These are phyloP conservation scores for Acrocephalus arundinaceus DNA, from an alignment of 2,113 vertebrate genomes.

Conservation along the genomic window DNA sequence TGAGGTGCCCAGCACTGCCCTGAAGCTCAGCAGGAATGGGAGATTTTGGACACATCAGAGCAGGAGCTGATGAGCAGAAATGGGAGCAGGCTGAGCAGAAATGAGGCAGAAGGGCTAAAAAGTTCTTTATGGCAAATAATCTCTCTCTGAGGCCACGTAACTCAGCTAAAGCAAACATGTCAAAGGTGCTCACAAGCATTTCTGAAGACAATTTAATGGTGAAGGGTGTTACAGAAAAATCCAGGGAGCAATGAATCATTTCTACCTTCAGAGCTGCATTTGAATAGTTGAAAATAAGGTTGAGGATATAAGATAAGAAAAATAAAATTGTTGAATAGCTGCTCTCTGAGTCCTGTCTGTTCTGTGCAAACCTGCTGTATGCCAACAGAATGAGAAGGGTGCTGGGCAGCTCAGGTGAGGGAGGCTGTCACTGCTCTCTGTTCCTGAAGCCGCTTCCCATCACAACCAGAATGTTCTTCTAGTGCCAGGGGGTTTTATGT, in stretches of 20 bases:
- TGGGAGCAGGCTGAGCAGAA: neutral
- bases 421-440: neutral
- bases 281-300: constrained; percentile 11
- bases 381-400: neutral
- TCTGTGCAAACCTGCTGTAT: neutral
- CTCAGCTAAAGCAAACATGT: neutral
- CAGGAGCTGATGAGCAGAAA: neutral
- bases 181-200: neutral
- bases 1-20: too few relatives aligned
- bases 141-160: neutral
- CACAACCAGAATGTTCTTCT: neutral
- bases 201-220: neutral
- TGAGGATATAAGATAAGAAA: neutral
- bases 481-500: neutral
- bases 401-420: neutral
- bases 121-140: neutral
- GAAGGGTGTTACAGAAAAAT: neutral
- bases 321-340: neutral
- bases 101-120: neutral
- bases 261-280: neutral
- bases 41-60: neutral
- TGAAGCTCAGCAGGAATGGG: neutral
- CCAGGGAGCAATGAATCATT: constrained; percentile 14
- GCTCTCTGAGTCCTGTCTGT: neutral
- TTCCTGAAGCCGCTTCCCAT: neutral